Evolutionary conservation across 2,888 invertebrate genomes (phyloP).

Genomic region (Dolichomitus sp.): DNA sequence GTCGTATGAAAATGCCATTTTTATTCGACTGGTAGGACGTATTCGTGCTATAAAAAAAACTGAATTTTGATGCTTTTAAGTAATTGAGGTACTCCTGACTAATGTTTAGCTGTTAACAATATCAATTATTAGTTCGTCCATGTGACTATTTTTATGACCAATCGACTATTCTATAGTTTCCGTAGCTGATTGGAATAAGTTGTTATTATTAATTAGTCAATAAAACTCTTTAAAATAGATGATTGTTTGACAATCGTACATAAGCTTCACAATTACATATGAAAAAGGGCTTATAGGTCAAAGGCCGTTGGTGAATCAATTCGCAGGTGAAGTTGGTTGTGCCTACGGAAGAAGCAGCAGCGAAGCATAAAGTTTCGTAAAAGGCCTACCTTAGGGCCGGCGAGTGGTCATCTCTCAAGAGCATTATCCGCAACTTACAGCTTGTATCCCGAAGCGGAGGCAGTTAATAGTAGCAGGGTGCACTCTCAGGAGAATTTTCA

Average conservation of each 20-base stretch:
- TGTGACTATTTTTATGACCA: too few relatives aligned
- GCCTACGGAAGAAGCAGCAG: conserved; percentile 3
- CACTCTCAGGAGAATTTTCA: conserved; percentile 43
- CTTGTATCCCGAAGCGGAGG: conserved; percentile 37
- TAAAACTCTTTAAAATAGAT: too few relatives aligned
- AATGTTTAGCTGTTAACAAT: too few relatives aligned
- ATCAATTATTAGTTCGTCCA: too few relatives aligned
- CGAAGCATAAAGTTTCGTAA: neutral
- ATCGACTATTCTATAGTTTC: too few relatives aligned
- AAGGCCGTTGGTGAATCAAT: neutral
- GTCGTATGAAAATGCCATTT: too few relatives aligned
- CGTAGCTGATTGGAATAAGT: too few relatives aligned
- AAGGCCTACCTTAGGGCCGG: conserved; percentile 9
- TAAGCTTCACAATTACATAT: neutral
- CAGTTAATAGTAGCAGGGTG: conserved; percentile 21
- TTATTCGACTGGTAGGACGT: too few relatives aligned
- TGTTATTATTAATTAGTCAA: too few relatives aligned
- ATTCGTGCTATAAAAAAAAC: too few relatives aligned
- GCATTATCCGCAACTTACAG: conserved; percentile 71
- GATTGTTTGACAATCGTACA: neutral
- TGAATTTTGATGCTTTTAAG: too few relatives aligned
- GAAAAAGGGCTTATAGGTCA: neutral
- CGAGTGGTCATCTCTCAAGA: conserved; percentile 69
- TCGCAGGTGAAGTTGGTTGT: neutral
- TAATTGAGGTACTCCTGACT: too few relatives aligned